These are phyloP conservation scores for Eulithis testata DNA, from an alignment of 2,888 invertebrate species.

Conservation along the genomic window DNA sequence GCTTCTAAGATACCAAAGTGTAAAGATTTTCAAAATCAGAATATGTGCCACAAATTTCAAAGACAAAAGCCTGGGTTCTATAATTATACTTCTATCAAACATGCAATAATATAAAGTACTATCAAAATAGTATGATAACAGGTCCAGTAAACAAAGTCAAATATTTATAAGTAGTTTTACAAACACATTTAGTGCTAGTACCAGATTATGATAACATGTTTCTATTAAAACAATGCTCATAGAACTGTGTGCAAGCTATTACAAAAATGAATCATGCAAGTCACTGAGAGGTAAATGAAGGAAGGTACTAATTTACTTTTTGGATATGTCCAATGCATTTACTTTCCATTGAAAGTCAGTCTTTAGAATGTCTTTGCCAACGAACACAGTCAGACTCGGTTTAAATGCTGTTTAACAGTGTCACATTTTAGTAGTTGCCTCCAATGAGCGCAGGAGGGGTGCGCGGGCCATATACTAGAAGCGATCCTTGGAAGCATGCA, in stretches of 20 bases:
- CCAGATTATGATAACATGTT: slow-evolving; percentile 13
- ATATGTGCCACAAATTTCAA: slow-evolving; percentile 7
- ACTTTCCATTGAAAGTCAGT: slow-evolving; percentile 63
- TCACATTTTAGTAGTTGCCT: slow-evolving; percentile 82
- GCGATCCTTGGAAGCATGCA: slow-evolving; percentile 92
- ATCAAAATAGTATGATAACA: slow-evolving; percentile 14
- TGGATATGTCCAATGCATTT: slow-evolving; percentile 55
- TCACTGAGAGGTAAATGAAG: slow-evolving; percentile 32
- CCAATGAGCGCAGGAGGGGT: slow-evolving; percentile 79
- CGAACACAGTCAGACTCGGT: slow-evolving; percentile 52
- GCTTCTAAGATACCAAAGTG: slow-evolving; percentile 12
- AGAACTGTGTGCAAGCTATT: slow-evolving; percentile 50
- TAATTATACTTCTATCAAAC: slow-evolving; percentile 1
- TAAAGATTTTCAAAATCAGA: slow-evolving; percentile 17
- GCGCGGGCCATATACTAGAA: slow-evolving; percentile 91
- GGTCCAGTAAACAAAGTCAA: slow-evolving; percentile 26
- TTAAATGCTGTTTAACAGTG: slow-evolving; percentile 54
- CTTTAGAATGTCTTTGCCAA: slow-evolving; percentile 57
- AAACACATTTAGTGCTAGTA: slow-evolving; percentile 17
- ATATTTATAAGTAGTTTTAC: slow-evolving; percentile 20
- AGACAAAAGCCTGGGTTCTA: slow-evolving; percentile 8
- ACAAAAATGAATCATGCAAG: slow-evolving; percentile 1
- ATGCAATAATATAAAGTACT: slow-evolving; percentile 7
- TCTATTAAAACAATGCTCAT: slow-evolving; percentile 36
- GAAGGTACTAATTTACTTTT: slow-evolving; percentile 34